These are phyloP conservation scores for Molossus alvarezi DNA, from an alignment of 2,797 vertebrate genomes.

Conservation along the genomic window DNA sequence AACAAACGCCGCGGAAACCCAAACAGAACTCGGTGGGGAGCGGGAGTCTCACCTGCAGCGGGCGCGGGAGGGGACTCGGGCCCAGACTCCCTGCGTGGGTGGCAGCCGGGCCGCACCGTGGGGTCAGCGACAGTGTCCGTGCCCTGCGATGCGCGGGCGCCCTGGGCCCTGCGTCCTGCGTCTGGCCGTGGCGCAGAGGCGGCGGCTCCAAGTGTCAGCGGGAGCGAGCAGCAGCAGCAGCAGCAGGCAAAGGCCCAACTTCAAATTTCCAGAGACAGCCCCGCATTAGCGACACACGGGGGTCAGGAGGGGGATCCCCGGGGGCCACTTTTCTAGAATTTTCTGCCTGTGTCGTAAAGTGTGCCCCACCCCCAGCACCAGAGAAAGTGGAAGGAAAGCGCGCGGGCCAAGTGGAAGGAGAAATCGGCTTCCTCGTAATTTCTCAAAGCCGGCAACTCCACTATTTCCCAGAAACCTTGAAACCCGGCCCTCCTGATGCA, in stretches of 20 bases:
- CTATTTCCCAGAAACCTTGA: not conserved
- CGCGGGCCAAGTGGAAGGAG: not conserved
- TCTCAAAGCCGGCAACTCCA: not conserved
- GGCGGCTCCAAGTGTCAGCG: conserved; percentile 75
- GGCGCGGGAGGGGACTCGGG: not conserved
- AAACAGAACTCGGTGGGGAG: conserved; percentile 78
- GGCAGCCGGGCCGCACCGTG: conserved; percentile 11
- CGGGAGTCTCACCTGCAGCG: conserved; percentile 80
- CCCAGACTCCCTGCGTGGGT: conserved; percentile 70
- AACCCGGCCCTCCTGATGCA: not conserved
- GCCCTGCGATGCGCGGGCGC: not conserved
- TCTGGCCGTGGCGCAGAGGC: conserved; percentile 46
- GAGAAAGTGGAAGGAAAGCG: conserved; percentile 76
- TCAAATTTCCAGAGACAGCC: conserved; percentile 75
- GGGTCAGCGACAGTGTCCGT: not conserved
- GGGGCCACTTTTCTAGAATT: conserved; percentile 83
- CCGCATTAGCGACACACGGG: conserved; percentile 63
- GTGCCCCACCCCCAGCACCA: conserved; percentile 66
- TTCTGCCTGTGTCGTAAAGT: conserved; percentile 65
- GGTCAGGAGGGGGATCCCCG: conserved; percentile 66
- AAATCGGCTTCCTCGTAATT: conserved; percentile 37
- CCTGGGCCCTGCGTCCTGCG: not conserved
- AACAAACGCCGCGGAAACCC: conserved; percentile 84
- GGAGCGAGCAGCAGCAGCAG: conserved; percentile 68
- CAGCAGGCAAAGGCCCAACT: conserved; percentile 75